Evolutionary conservation across 2,888 invertebrate genomes (phyloP).

Genomic region (Bhutanitis thaidina): DNA sequence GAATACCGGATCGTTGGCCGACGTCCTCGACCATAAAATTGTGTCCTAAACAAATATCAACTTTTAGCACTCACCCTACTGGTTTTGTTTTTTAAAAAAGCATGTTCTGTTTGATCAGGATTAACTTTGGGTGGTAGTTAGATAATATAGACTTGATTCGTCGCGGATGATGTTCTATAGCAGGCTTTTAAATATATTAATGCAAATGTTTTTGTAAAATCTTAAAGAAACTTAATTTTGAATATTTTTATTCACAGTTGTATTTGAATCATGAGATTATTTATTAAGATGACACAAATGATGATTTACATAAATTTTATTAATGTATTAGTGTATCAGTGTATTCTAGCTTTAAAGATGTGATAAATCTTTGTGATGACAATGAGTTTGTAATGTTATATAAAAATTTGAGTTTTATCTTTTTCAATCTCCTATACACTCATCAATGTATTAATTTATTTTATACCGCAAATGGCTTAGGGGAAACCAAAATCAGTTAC

Average conservation of each 20-base stretch:
- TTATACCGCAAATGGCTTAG: slow-evolving; percentile 11
- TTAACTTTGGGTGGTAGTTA: slow-evolving; percentile 47
- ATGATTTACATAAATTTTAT: no score
- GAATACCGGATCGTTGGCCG: slow-evolving; percentile 49
- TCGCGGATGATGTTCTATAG: neutral
- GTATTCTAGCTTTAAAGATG: no score
- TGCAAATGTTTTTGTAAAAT: neutral
- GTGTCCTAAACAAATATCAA: slow-evolving; percentile 68
- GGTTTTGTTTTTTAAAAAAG: slow-evolving; percentile 67
- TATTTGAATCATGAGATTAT: no score
- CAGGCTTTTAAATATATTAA: neutral
- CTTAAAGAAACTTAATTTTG: no score
- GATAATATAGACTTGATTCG: slow-evolving; percentile 48
- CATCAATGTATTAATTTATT: slow-evolving; percentile 6
- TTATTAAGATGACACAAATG: no score
- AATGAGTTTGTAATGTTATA: no score
- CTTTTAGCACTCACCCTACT: slow-evolving; percentile 57
- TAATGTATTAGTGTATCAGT: no score
- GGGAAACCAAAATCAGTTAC: slow-evolving; percentile 17
- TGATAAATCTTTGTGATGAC: no score
- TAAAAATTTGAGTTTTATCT: no score
- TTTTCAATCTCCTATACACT: no score
- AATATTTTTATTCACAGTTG: no score
- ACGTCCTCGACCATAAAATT: slow-evolving; percentile 66
- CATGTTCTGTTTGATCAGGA: slow-evolving; percentile 60